These are phyloP conservation scores for Emesis furor DNA, from an alignment of 2,888 invertebrate species.

Conservation along the genomic window DNA sequence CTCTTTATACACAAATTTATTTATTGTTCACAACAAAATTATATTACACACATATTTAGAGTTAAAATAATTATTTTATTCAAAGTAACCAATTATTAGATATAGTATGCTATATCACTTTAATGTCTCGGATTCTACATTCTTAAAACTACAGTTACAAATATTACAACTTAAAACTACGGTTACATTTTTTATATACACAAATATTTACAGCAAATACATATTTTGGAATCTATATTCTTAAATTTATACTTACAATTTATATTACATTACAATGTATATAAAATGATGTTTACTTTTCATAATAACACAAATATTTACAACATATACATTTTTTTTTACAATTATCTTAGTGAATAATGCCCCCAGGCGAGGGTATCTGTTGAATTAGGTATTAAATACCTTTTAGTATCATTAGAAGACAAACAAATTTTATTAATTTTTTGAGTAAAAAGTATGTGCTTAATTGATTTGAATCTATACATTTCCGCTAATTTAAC, in stretches of 20 bases:
- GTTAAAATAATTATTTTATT: background rate
- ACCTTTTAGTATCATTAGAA: conserved; percentile 30
- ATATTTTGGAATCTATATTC: background rate
- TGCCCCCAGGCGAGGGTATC: background rate
- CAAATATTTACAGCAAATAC: conserved; percentile 3
- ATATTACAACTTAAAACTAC: conserved; percentile 16
- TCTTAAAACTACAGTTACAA: background rate
- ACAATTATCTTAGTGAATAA: background rate
- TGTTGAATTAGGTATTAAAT: conserved; percentile 1
- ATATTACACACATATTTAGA: background rate
- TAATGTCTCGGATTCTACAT: background rate
- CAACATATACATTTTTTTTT: background rate
- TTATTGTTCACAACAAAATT: background rate
- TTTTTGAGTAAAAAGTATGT: conserved; percentile 68
- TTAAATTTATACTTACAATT: background rate
- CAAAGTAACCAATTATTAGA: background rate
- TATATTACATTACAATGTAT: background rate
- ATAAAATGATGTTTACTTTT: background rate
- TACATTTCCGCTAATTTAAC: conserved; percentile 43
- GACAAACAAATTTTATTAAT: conserved; percentile 54
- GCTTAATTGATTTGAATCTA: conserved; percentile 65
- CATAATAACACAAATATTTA: conserved; percentile 19
- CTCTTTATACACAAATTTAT: background rate
- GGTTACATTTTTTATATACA: conserved; percentile 8
- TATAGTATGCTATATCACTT: background rate